phyloP scores from a whole-genome alignment of 2,113 vertebrate genomes.

The Bothrops jararaca region DNA sequence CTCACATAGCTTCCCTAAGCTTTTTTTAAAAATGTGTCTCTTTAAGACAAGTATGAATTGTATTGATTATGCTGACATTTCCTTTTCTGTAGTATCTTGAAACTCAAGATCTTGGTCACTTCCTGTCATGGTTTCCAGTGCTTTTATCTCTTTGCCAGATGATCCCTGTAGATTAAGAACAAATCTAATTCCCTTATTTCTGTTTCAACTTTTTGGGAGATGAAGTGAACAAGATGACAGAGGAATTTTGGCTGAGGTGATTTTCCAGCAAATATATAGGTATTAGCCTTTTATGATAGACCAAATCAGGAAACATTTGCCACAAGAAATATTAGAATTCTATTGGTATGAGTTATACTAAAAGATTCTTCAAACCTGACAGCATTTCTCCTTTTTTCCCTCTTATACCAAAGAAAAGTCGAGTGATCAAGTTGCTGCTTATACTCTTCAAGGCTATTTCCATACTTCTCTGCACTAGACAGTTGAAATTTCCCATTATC shows the following conservation, averaged over 20 bases:
- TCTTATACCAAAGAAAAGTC: not conserved
- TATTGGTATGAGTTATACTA: not conserved
- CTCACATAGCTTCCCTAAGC: too few relatives aligned
- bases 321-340: not conserved
- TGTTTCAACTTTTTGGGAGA: not conserved
- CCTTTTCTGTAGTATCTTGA: too few relatives aligned
- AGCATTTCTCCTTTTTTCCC: not conserved
- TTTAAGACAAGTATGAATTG: too few relatives aligned
- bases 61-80: too few relatives aligned
- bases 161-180: not conserved
- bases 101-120: too few relatives aligned
- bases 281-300: not conserved
- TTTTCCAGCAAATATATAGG: not conserved
- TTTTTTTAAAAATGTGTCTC: too few relatives aligned
- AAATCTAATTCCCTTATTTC: not conserved
- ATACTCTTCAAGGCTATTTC: not conserved
- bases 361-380: not conserved
- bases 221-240: not conserved
- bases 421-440: not conserved
- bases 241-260: not conserved
- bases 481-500: not conserved
- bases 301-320: not conserved
- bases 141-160: not conserved
- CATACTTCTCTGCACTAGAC: not conserved
- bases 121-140: not conserved